Evolutionary conservation across 1,140 invertebrate species (phyloP).

Genomic region (Bombus pascuorum): DNA sequence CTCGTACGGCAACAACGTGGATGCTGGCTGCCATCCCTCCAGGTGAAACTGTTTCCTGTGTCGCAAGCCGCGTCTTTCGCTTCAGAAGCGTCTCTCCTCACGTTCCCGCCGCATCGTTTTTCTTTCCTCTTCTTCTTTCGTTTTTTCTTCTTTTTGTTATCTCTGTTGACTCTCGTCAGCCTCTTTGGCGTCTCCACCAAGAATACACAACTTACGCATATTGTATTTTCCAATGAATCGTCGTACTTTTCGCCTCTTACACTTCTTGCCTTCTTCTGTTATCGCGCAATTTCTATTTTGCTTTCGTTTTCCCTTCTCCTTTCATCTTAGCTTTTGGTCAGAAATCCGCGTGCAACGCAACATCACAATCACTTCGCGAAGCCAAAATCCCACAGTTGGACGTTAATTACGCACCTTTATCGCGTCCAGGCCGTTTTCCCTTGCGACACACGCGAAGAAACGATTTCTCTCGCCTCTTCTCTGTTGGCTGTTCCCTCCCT

Average conservation of each 20-base stretch:
- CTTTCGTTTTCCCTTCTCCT: background rate
- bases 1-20: conserved; percentile 36
- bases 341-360: background rate
- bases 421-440: conserved; percentile 15
- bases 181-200: background rate
- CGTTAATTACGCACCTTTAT: conserved; percentile 35
- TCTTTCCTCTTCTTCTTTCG: conserved; percentile 4
- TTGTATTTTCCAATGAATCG: background rate
- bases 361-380: background rate
- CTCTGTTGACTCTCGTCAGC: background rate
- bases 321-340: background rate
- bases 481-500: background rate
- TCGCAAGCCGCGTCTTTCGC: conserved; percentile 74
- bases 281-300: background rate
- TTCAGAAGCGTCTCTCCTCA: conserved; percentile 44
- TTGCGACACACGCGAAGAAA: conserved; percentile 40
- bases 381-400: background rate
- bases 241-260: background rate
- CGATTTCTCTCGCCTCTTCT: conserved; percentile 33
- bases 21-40: conserved; percentile 64
- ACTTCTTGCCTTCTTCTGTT: background rate
- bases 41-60: conserved; percentile 77
- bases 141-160: background rate
- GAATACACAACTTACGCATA: background rate
- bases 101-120: conserved; percentile 60